Percentiles rank a stretch among this genome's conserved stretches.
These are phyloP conservation scores for Lamellibrachia luymesi DNA, from an alignment of 1,140 invertebrate species.

Conservation along the genomic window DNA sequence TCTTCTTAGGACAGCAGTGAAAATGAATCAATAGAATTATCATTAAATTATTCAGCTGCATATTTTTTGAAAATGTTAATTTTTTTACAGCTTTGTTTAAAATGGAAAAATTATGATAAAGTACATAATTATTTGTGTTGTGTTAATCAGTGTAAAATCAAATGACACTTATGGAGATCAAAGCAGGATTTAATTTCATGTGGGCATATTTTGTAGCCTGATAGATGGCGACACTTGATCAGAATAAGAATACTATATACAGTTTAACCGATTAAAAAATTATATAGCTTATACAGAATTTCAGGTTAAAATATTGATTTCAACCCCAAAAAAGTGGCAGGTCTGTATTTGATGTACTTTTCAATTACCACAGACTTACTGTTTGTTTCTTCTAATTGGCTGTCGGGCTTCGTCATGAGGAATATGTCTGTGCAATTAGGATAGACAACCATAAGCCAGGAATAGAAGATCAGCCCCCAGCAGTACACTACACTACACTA, in stretches of 20 bases:
- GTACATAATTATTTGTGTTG: not conserved
- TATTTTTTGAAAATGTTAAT: not conserved
- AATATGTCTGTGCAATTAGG: not conserved
- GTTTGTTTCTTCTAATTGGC: not conserved
- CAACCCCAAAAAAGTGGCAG: too few relatives aligned
- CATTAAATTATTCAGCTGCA: not conserved
- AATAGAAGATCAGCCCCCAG: not conserved
- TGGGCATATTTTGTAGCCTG: too few relatives aligned
- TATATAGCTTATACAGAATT: too few relatives aligned
- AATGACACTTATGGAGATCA: not conserved
- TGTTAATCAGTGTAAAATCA: not conserved
- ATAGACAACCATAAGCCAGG: not conserved
- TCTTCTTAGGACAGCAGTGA: not conserved
- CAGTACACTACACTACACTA: not conserved
- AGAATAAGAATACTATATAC: too few relatives aligned
- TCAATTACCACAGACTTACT: too few relatives aligned
- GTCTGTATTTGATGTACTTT: too few relatives aligned
- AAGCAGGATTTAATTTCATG: too few relatives aligned
- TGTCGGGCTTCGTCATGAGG: not conserved
- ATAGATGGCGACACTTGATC: too few relatives aligned
- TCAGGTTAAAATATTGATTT: too few relatives aligned
- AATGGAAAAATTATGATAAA: too few relatives aligned
- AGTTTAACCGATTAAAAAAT: too few relatives aligned
- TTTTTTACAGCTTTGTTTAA: not conserved
- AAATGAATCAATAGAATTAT: not conserved